Conservation (phyloP, 2,888 invertebrate genomes). For the Aspidiotus destructor region DNA sequence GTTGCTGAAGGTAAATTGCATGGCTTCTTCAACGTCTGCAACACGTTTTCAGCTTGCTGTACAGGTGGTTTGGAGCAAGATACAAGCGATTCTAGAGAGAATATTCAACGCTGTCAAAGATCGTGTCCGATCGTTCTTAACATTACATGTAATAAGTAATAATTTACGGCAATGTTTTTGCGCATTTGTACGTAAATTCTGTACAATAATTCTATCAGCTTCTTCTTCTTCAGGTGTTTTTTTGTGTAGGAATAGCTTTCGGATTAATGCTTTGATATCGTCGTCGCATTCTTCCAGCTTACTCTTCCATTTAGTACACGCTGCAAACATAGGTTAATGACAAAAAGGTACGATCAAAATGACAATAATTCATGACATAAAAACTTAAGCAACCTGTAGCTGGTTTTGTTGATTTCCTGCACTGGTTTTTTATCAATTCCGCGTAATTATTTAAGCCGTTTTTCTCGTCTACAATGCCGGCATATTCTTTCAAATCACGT, state of each 20-base stretch:
- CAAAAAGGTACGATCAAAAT: neutral
- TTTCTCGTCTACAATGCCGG: slow-evolving; percentile 11
- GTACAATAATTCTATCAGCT: neutral
- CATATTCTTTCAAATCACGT: slow-evolving; percentile 17
- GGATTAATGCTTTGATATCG: neutral
- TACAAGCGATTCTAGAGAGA: too few species aligned
- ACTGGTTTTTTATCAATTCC: slow-evolving; percentile 10
- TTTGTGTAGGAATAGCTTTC: neutral
- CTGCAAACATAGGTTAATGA: neutral
- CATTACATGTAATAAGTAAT: neutral
- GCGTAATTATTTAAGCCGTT: slow-evolving; percentile 16
- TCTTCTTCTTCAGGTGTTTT: neutral
- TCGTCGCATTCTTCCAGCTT: neutral
- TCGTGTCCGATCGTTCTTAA: too few species aligned
- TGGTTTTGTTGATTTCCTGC: neutral
- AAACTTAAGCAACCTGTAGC: neutral
- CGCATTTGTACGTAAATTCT: neutral
- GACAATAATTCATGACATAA: neutral
- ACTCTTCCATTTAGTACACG: slow-evolving; percentile 17
- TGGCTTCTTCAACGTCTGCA: too few species aligned
- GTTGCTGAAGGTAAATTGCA: too few species aligned
- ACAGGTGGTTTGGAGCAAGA: too few species aligned
- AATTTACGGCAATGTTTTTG: neutral
- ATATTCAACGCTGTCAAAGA: too few species aligned
- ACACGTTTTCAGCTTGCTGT: too few species aligned